phyloP scores from a whole-genome alignment of 23 tunicate genomes.

The Clavelina lepadiformis region DNA sequence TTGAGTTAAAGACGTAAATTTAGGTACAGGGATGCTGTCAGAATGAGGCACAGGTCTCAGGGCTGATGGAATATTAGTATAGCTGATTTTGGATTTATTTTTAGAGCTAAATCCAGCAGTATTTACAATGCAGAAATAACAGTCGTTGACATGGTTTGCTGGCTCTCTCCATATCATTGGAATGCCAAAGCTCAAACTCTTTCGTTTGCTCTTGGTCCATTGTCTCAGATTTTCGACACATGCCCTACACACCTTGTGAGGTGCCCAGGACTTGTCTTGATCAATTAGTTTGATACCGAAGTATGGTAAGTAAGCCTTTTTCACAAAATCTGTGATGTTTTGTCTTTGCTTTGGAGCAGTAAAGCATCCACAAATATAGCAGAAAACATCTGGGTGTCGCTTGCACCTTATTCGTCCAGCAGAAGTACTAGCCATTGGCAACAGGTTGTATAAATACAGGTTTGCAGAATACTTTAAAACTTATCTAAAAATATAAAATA shows the following conservation, averaged over 20 bases:
- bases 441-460: conserved; percentile 16
- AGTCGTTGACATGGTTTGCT: conserved; percentile 1
- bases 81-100: conserved; percentile 6
- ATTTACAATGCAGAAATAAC: conserved; percentile 15
- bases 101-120: conserved; percentile 13
- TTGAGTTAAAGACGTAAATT: not conserved
- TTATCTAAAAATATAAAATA: conserved; percentile 4
- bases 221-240: conserved; percentile 14
- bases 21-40: conserved; percentile 17
- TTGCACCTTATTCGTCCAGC: too few species aligned
- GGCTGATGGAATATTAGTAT: conserved; percentile 1
- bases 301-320: conserved; percentile 4
- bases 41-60: conserved; percentile 10
- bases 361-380: conserved; percentile 5
- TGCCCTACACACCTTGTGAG: conserved; percentile 16
- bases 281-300: conserved; percentile 4
- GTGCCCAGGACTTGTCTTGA: conserved; percentile 8
- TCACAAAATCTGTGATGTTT: conserved; percentile 10
- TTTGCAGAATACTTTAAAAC: conserved; percentile 14
- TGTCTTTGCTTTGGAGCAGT: conserved; percentile 14
- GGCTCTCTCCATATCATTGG: conserved; percentile 9
- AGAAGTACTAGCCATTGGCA: conserved; percentile 6
- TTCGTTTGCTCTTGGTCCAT: conserved; percentile 8
- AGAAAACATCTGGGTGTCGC: conserved; percentile 6
- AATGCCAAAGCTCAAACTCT: conserved; percentile 13